A percentile compares a stretch with the other conserved stretches of the same genome.
Evolutionary conservation across 2,113 vertebrate species (phyloP).

Genomic region (Cyprinodon tularosa): DNA sequence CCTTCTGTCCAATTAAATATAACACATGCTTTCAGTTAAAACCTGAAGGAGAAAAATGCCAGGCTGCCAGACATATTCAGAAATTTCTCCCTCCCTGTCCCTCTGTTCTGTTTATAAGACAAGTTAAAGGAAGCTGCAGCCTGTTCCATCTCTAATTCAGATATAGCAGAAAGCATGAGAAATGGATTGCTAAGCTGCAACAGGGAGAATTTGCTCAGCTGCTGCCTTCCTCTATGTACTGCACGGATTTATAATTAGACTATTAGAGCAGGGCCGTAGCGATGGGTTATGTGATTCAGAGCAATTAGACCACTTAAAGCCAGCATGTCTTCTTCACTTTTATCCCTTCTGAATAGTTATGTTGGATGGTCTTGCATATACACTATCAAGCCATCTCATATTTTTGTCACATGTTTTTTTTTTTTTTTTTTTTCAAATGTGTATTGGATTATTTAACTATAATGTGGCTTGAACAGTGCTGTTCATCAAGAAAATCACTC

Average conservation of each 20-base stretch:
- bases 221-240: constrained; percentile 37
- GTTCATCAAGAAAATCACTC: constrained; percentile 14
- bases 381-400: constrained; percentile 46
- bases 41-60: constrained; percentile 5
- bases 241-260: constrained; percentile 60
- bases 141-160: constrained; percentile 26
- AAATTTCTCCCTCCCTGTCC: constrained; percentile 22
- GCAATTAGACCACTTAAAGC: constrained; percentile 68
- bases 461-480: constrained; percentile 1
- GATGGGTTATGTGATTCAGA: constrained; percentile 60
- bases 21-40: constrained; percentile 8
- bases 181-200: constrained; percentile 50
- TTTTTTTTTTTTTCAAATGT: constrained; percentile 32
- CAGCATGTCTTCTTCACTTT: constrained; percentile 54
- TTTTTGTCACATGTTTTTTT: constrained; percentile 8
- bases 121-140: constrained; percentile 26
- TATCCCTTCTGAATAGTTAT: constrained; percentile 53
- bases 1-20: constrained; percentile 17
- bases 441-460: constrained; percentile 20
- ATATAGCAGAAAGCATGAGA: constrained; percentile 44
- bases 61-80: constrained; percentile 7
- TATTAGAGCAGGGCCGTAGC: constrained; percentile 54
- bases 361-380: constrained; percentile 21
- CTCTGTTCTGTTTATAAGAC: constrained; percentile 17
- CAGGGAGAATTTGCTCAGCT: constrained; percentile 48